These are phyloP conservation scores for Acanthopleura granulata DNA, from an alignment of 2,888 invertebrate species.

Conservation along the genomic window DNA sequence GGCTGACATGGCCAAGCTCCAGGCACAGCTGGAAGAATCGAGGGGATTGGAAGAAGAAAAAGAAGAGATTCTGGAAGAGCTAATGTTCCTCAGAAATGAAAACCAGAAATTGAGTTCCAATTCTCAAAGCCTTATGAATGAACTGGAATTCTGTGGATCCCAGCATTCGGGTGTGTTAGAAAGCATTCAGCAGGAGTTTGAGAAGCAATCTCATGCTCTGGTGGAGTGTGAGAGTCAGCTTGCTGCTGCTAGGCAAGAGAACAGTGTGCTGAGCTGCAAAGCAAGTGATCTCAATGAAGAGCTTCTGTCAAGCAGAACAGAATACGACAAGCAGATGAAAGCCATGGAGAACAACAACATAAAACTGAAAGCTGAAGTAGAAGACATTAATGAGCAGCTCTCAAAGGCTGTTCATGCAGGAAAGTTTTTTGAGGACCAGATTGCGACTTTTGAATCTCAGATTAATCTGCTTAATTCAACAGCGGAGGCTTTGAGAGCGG, in stretches of 20 bases:
- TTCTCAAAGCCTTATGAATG: neutral
- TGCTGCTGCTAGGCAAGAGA: neutral
- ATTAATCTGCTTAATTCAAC: neutral
- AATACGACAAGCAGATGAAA: slow-evolving; percentile 22
- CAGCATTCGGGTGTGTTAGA: neutral
- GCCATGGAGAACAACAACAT: slow-evolving; percentile 28
- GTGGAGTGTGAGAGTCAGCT: neutral
- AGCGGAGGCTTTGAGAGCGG: slow-evolving; percentile 2
- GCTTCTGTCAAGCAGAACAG: slow-evolving; percentile 23
- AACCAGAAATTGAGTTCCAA: neutral
- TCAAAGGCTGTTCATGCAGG: slow-evolving; percentile 2
- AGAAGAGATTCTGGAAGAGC: neutral
- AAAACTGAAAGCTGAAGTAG: slow-evolving; percentile 30
- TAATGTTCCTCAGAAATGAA: neutral
- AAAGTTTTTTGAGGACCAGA: neutral
- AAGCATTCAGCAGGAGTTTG: slow-evolving; percentile 15
- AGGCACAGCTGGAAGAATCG: slow-evolving; percentile 17
- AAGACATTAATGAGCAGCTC: slow-evolving; percentile 33
- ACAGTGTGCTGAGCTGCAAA: slow-evolving; percentile 8
- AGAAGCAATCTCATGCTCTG: neutral
- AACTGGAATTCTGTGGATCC: slow-evolving; percentile 14
- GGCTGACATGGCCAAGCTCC: slow-evolving; percentile 24
- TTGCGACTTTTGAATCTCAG: neutral
- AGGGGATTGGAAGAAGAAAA: neutral
- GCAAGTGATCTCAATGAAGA: slow-evolving; percentile 19